Evolutionary conservation across 2,888 invertebrate species (phyloP), one percentile per base, ranked within the genome.

Genomic region (Bursaphelenchus okinawaensis): DNA sequence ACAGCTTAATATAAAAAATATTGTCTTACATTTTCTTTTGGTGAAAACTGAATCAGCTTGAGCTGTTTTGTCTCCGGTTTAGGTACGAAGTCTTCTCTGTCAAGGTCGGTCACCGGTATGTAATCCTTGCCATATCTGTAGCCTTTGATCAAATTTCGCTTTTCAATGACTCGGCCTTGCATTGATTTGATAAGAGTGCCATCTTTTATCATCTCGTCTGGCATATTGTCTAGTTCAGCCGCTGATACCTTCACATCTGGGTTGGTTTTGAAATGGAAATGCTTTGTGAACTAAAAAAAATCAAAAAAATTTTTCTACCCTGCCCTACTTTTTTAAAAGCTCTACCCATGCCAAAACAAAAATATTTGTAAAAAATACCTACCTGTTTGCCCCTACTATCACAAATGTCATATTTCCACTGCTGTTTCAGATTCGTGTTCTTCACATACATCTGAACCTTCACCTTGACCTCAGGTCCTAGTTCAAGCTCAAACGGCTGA

Each of bases 361-460:
- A n/a, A n/a, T n/a, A 40, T 16, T 16, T 40, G 8, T 29, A 7
- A 29, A 6, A 40, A 40, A 16, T 12, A 40, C 6, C n/a, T 40
- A 40, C 40, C 40, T 6, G 40, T 40, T n/a, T 40, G 3, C 40
- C 40, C 12, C 16, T n/a, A 24, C 8, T 56, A 7, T 9, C 26
- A 16, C 29, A 24, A 27, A 54, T 12, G 16, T 3, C 4, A 26
- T 54, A 54, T 54, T 54, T 54, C 24, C 26, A 24, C 4, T 54
- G 24, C 1, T 12, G 54, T 4, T 23, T 54, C 3, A 23, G 24
- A 24, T 61, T 40, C 12, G 56, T 31, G 22, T 69, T 69, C 56
- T 71, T 71, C n/a, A 65, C 55, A 50, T 60, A 71, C 66, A 70
- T 62, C 52, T 69, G 72, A n/a, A 74, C 57, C 26, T 63, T 65